Evolutionary conservation across 2,888 invertebrate genomes (phyloP), one percentile per base, ranked within the genome.

Genomic region (Eugnorisma glareosa): DNA sequence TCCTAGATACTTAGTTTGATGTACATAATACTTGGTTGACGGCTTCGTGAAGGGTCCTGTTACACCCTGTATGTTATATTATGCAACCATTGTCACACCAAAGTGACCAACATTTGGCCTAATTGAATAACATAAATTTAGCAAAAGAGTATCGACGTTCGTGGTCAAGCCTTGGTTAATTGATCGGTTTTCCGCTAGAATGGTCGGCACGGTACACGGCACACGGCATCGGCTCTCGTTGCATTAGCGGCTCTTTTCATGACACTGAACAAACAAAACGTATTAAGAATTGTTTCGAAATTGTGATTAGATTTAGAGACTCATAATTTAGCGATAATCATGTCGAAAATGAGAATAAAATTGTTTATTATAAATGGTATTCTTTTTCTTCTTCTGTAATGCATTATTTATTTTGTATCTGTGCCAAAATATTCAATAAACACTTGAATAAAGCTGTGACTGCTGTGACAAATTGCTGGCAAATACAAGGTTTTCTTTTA

Each of bases 161-260:
- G 69, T 77, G 78, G 75, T 81, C 81, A 81, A 79, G 81, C 79
- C 84, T 84, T 83, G 78, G 79, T 87, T 91, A 92, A 93, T 91
- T 91, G 92, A 93, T 93, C 90, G 89, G 89, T 88, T 92, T 92
- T 90, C 91, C 93, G 90, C 88, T 89, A 88, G 88, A 88, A 71
- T 88, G 88, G 75, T 54, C 85, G 68, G 80, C 87, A 84, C 89
- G 90, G 82, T 89, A 83, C 88, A 82, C 83, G 69, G 79, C 21
- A 61, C 59, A 61, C 31, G 31, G 61, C 57, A 43, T 35, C 57
- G 67, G 75, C n/a, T 45, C 28, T 75, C 77, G 73, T 68, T 83
- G 66, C 75, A 82, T 81, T 80, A 82, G 73, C 77, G 59, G 74
- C 59, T 72, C 69, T 83, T 82, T 83, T 84, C 80, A 81, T 73